A percentile compares a stretch with the other conserved stretches of the same genome.
Evolutionary conservation across 2,888 invertebrate genomes (phyloP).

Genomic region (Aphidius colemani): DNA sequence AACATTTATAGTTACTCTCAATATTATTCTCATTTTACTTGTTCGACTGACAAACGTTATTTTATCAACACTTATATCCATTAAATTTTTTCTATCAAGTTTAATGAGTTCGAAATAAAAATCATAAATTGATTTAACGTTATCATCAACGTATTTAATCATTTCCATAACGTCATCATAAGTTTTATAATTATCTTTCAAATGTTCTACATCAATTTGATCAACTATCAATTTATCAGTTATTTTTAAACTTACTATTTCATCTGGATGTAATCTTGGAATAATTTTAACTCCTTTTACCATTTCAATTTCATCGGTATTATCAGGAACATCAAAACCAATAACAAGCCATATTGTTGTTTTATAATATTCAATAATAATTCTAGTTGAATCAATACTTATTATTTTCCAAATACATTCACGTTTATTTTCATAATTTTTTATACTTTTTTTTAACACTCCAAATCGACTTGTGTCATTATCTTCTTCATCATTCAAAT

Average conservation of each 20-base stretch:
- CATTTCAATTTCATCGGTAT: constrained; percentile 24
- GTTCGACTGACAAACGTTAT: constrained; percentile 43
- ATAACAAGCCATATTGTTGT: constrained; percentile 16
- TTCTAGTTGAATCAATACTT: not conserved
- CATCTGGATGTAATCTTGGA: constrained; percentile 7
- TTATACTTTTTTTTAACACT: constrained; percentile 25
- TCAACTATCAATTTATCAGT: constrained; percentile 43
- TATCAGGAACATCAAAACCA: constrained; percentile 31
- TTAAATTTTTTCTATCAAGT: constrained; percentile 39
- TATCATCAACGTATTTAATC: constrained; percentile 41
- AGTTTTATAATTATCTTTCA: constrained; percentile 34
- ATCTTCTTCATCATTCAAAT: not conserved
- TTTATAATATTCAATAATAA: constrained; percentile 19
- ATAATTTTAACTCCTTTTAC: constrained; percentile 5
- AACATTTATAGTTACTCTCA: constrained; percentile 42
- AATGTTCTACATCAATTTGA: constrained; percentile 36
- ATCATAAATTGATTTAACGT: constrained; percentile 45
- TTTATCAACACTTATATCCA: constrained; percentile 40
- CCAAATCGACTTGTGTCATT: constrained; percentile 8
- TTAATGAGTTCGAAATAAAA: constrained; percentile 46
- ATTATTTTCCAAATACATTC: constrained; percentile 15
- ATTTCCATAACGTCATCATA: constrained; percentile 43
- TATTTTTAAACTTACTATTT: constrained; percentile 37
- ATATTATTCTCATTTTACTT: constrained; percentile 42
- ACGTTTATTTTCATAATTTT: constrained; percentile 16